Evolutionary conservation across 2,888 invertebrate genomes (phyloP).

Genomic region (Amphipoea lucens): DNA sequence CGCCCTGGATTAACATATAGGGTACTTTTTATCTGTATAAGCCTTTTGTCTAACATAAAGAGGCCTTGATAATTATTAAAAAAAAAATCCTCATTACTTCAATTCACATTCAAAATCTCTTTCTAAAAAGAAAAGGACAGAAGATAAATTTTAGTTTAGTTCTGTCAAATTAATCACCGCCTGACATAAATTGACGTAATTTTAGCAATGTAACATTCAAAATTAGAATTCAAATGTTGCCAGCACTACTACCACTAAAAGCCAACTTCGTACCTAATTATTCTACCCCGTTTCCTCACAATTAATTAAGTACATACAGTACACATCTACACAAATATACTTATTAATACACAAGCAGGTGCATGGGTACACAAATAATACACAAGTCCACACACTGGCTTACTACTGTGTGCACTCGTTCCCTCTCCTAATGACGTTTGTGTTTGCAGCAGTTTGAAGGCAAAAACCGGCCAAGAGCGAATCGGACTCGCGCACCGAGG

Average conservation of each 20-base stretch:
- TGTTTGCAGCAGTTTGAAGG: constrained; percentile 15
- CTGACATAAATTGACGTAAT: too few species aligned
- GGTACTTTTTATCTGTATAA: too few species aligned
- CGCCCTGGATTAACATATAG: too few species aligned
- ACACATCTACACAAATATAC: background rate
- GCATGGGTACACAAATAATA: constrained; percentile 4
- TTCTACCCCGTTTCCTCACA: constrained; percentile 4
- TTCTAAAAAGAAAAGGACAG: too few species aligned
- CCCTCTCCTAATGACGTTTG: constrained; percentile 28
- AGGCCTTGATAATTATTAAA: too few species aligned
- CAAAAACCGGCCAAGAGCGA: background rate
- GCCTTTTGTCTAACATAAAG: too few species aligned
- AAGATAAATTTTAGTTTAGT: too few species aligned
- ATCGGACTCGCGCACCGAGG: too few species aligned
- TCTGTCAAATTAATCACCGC: too few species aligned
- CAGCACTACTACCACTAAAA: background rate
- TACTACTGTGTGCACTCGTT: constrained; percentile 1
- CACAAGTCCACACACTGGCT: background rate
- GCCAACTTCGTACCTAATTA: constrained; percentile 5
- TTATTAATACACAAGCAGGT: background rate
- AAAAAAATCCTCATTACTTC: too few species aligned
- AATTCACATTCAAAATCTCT: too few species aligned
- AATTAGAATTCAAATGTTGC: constrained; percentile 9
- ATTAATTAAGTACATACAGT: background rate
- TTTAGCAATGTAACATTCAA: background rate